Evolutionary conservation across 1,140 invertebrate genomes (phyloP), one percentile per base, ranked within the genome.

Genomic region (Drosophila jambulina): DNA sequence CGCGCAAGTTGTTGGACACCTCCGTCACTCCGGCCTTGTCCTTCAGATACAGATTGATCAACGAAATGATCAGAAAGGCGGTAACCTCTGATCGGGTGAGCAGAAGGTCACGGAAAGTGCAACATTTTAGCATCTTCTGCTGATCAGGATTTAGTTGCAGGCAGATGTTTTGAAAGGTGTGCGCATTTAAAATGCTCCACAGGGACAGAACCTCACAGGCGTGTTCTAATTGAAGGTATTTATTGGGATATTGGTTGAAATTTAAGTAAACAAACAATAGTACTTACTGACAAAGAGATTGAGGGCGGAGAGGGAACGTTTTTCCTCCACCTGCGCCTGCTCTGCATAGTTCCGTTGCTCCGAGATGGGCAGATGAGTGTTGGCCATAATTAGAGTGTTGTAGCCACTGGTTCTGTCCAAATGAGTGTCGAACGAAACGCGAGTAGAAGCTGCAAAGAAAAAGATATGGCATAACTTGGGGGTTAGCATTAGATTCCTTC

Each of bases 11-110:
- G 19, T 94, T 93, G 70, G 97, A 99, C 38, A 99, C 97, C 1
- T 97, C 95, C 93, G 98, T 97, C 1, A 99, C 97, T 4, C 97
- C 97, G 1, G 98, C 98, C 93, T 98, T 98, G 92, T 99, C 99
- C 60, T 96, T 96, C 2, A 99, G 94, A 93, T 99, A 99, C 62
- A 96, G 96, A 81, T 96, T 96, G 36, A 98, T 96, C 5, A 98
- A 92, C 29, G 95, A 94, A 36, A 96, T 95, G 27, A 98, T 96
- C 4, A 98, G 93, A 56, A 95, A 86, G 15, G 95, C 95, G 59
- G 95, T 97, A 60, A 98, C 95, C 87, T 98, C 97, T 88, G 97
- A 96, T 1, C 97, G 97, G 75, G 95, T 96, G 25, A 98, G 93
- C 48, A 98, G 95, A 29, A 99, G 93, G 92, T 98, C 97, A 79